phyloP scores from a whole-genome alignment of 2,888 invertebrate species.

The Onthophagus sagittarius region DNA sequence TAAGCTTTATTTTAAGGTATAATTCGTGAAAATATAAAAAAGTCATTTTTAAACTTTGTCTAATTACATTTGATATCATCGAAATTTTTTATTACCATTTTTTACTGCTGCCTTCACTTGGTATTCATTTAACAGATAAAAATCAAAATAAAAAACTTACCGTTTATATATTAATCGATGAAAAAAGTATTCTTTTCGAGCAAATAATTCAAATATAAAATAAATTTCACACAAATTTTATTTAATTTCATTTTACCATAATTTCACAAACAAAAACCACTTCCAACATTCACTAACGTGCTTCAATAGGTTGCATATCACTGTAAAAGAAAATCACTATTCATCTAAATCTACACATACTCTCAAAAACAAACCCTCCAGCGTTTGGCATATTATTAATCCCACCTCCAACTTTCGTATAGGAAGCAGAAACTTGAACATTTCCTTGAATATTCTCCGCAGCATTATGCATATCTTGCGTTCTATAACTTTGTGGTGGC shows the following conservation, averaged over 20 bases:
- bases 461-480: not conserved
- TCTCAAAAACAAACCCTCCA: constrained; percentile 21
- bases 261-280: not conserved
- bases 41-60: no score
- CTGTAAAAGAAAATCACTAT: constrained; percentile 20
- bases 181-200: no score
- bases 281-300: not conserved
- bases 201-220: no score
- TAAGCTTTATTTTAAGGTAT: no score
- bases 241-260: not conserved
- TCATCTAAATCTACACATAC: not conserved
- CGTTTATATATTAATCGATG: not conserved
- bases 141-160: not conserved
- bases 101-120: no score
- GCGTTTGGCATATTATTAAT: constrained; percentile 13
- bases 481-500: not conserved
- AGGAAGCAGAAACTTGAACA: not conserved
- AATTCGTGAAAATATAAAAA: no score
- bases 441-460: not conserved
- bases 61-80: no score
- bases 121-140: not conserved
- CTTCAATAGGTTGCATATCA: constrained; percentile 23
- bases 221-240: constrained; percentile 3
- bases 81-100: no score
- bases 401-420: not conserved